Conservation (phyloP, 1,140 invertebrate genomes). For the Achatina immaculata region DNA sequence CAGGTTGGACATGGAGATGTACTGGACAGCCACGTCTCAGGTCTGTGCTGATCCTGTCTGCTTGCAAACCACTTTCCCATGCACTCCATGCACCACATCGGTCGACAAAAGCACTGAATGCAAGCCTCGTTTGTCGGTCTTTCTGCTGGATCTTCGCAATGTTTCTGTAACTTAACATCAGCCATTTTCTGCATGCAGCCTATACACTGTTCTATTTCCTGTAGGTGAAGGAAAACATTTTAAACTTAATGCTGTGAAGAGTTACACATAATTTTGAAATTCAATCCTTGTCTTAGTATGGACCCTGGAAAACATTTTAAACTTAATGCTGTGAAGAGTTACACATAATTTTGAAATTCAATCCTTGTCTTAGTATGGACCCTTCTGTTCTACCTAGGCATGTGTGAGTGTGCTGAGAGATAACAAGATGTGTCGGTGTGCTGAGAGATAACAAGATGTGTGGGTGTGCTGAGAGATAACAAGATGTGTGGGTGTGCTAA, state of each 20-base stretch:
- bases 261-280: constrained; percentile 2
- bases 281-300: not conserved
- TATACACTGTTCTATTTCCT: constrained; percentile 86
- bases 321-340: too few relatives aligned
- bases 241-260: constrained; percentile 3
- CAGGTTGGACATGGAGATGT: constrained; percentile 92
- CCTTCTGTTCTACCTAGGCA: too few relatives aligned
- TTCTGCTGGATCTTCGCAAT: constrained; percentile 74
- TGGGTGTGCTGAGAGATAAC: too few relatives aligned
- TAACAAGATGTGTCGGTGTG: too few relatives aligned
- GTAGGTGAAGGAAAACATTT: constrained; percentile 52
- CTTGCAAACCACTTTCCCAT: constrained; percentile 87
- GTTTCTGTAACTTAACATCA: constrained; percentile 85
- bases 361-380: too few relatives aligned
- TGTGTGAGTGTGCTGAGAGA: too few relatives aligned
- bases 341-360: too few relatives aligned
- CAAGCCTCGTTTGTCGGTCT: constrained; percentile 70
- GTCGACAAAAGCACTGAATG: constrained; percentile 80
- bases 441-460: too few relatives aligned
- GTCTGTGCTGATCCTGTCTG: constrained; percentile 81
- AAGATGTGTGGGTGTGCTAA: too few relatives aligned
- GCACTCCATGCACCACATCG: constrained; percentile 88
- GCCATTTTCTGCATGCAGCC: constrained; percentile 86
- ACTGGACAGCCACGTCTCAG: constrained; percentile 85
- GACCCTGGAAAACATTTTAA: not conserved